Conservation (phyloP, 2,797 vertebrate species). For the Mastacembelus armatus region DNA sequence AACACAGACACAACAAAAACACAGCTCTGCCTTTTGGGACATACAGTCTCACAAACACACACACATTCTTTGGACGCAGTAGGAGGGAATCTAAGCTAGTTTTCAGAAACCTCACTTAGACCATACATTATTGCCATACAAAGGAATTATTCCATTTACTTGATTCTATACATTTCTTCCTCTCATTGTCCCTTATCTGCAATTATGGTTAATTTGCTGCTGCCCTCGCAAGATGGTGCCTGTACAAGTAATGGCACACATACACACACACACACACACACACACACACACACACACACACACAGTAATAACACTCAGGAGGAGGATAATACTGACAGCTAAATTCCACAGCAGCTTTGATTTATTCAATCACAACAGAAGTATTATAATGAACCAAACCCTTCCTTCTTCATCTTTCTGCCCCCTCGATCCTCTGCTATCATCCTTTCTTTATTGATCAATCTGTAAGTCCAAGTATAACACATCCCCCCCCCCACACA, state of each 20-base stretch:
- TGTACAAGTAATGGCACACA: constrained; percentile 42
- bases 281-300: constrained; percentile 32
- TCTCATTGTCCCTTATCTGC: constrained; percentile 67
- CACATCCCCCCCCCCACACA: constrained; percentile 12
- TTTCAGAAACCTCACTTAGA: constrained; percentile 38
- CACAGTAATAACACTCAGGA: constrained; percentile 50
- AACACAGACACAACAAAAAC: constrained; percentile 46
- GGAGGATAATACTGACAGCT: constrained; percentile 64
- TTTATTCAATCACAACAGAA: constrained; percentile 78
- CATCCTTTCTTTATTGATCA: constrained; percentile 86
- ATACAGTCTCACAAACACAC: constrained; percentile 29
- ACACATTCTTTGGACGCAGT: constrained; percentile 35
- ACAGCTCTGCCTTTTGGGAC: constrained; percentile 56
- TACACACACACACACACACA: constrained; percentile 12
- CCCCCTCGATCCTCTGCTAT: constrained; percentile 8
- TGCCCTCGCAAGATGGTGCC: constrained; percentile 52
- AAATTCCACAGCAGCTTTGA: constrained; percentile 73
- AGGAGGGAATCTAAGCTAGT: constrained; percentile 36
- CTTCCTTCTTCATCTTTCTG: constrained; percentile 39
- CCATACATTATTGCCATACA: constrained; percentile 58
- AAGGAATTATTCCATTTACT: constrained; percentile 70
- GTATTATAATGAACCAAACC: constrained; percentile 64
- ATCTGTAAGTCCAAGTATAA: constrained; percentile 73
- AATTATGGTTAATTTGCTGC: constrained; percentile 74
- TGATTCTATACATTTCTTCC: constrained; percentile 69